Base-by-base conservation (phyloP, 2,888 invertebrate species). In the Neoascia interrupta region DNA sequence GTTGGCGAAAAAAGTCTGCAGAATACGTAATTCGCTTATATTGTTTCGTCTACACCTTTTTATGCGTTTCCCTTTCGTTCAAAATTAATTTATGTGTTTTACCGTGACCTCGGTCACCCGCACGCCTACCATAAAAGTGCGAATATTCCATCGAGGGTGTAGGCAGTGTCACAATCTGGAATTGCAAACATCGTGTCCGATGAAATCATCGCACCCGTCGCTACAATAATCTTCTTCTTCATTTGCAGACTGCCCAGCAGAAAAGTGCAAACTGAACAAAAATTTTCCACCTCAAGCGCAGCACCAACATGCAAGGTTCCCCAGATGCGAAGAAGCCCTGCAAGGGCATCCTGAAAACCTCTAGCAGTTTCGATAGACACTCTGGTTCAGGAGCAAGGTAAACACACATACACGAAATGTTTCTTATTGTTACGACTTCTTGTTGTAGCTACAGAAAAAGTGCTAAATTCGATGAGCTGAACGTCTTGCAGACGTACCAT, bases 401-500 rank as follows among this genome's bases (percentile, higher is more conserved):
- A 15, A 8, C 23, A n/a, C n/a, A n/a, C n/a, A n/a, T n/a, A n/a
- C n/a, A n/a, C n/a, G n/a, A n/a, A n/a, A n/a, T n/a, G n/a, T n/a
- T n/a, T n/a, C n/a, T n/a, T n/a, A n/a, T n/a, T n/a, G n/a, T n/a
- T n/a, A n/a, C n/a, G 3, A 6, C 31, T 31, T 31, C 10, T 6
- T 3, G n/a, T 31, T 31, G 31, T 45, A 89, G 88, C 81, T 87
- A 88, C 80, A 87, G 89, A 49, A 92, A 92, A 85, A 92, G 92
- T 86, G 92, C 96, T 86, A 95, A 97, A 91, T 97, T 96, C 91
- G 99, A 99, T 89, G 99, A 99, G 90, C 96, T 98, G 93, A 99
- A 99, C 90, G 99, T 99, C 82, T 92, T 99, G 84, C 98, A 97
- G 82, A 99, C 99, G 0, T 93, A 97, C 85, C 99, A 99, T 90